Base-by-base conservation (phyloP, 2,113 vertebrate species). In the Electrona antarctica region DNA sequence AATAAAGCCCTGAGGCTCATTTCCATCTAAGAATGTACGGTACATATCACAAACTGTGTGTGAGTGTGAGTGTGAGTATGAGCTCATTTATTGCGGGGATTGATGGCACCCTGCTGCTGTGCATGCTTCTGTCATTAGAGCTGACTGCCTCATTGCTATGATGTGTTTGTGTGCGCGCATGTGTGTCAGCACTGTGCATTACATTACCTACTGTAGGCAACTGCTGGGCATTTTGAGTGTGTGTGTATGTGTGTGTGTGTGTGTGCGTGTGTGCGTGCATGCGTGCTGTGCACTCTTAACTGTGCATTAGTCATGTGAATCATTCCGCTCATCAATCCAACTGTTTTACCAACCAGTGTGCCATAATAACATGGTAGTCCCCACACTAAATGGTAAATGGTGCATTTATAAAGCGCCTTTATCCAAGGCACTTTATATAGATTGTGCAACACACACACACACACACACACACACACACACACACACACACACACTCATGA, bases 271-370 rank as follows among this genome's bases (percentile, higher is more conserved):
- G 60, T 57, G 50, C 75, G 54, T 33, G 13, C 61, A 49, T 59
- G 7, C 1, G 12, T 15, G 56, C 21, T 60, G 33, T 41, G 33
- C 21, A 21, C 21, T 21, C 21, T 21, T 21, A 21, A 14, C 11
- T 51, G 57, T 63, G 15, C 15, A 45, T 67, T 51, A 71, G 57
- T 46, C 57, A 50, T 47, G 60, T 66, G 28, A 75, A 79, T 61
- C 11, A 28, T 45, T 76, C 55, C 59, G 50, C 41, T 33, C 54
- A 0, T 4, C 56, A 60, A 41, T 81, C 5, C 0, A 55, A 52
- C 67, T 13, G 65, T 68, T 60, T 67, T 48, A 76, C 47, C 14
- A 64, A 81, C 77, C 15, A 4, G 11, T 6, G 9, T 78, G 74
- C 58, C 45, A 74, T 46, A 60, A 64, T 29, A 50, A 21, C 21